A percentile compares a stretch with the other conserved stretches of the same genome.
Evolutionary conservation across 2,113 vertebrate genomes (phyloP).

Genomic region (Clarias batrachus): DNA sequence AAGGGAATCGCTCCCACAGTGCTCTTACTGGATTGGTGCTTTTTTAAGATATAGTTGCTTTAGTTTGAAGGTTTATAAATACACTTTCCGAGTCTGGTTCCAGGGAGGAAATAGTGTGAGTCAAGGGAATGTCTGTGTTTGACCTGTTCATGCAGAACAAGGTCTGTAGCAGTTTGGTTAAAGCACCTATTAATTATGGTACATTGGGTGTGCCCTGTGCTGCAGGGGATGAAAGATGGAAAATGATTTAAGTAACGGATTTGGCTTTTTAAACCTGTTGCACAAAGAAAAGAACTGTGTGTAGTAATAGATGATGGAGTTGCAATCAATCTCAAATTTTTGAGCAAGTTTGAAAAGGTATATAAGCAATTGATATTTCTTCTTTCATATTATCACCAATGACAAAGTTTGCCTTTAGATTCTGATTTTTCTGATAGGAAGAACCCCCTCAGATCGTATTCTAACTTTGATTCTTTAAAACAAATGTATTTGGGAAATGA

Average conservation of each 20-base stretch:
- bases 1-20: background rate
- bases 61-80: slow-evolving; percentile 25
- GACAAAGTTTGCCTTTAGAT: no score
- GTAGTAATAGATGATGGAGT: background rate
- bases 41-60: background rate
- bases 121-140: slow-evolving; percentile 22
- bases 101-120: slow-evolving; percentile 24
- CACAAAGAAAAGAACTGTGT: no score
- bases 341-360: background rate
- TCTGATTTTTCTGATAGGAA: no score
- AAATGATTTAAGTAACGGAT: background rate
- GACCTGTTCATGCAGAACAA: background rate
- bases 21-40: background rate
- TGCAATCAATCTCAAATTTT: no score
- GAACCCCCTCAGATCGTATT: no score
- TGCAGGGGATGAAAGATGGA: slow-evolving; percentile 3
- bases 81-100: slow-evolving; percentile 27
- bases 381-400: no score
- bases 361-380: no score
- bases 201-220: slow-evolving; percentile 33
- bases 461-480: background rate
- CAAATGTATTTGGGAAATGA: background rate
- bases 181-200: slow-evolving; percentile 34
- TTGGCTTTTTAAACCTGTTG: background rate
- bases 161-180: background rate